Evolutionary conservation across 1,140 invertebrate genomes (phyloP).

Genomic region (Helicoverpa zea): DNA sequence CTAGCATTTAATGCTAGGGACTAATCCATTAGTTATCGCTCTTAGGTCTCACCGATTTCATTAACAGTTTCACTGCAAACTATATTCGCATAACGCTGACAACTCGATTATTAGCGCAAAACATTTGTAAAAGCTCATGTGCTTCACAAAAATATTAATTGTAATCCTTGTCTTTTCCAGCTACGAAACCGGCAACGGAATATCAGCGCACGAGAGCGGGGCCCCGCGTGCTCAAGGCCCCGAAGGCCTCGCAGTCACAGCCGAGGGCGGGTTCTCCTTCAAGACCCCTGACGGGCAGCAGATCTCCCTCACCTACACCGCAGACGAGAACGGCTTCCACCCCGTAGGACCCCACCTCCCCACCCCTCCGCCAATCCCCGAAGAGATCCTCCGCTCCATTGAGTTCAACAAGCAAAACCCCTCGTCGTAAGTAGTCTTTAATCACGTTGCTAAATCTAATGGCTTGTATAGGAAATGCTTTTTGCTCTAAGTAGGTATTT

Average conservation of each 20-base stretch:
- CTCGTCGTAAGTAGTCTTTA: slow-evolving; percentile 67
- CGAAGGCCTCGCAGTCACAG: slow-evolving; percentile 88
- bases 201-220: slow-evolving; percentile 90
- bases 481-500: not conserved
- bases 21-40: too few relatives aligned
- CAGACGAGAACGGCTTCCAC: slow-evolving; percentile 93
- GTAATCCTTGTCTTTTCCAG: slow-evolving; percentile 59
- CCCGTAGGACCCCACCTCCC: slow-evolving; percentile 92
- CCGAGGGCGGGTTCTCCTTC: slow-evolving; percentile 91
- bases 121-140: not conserved
- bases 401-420: slow-evolving; percentile 76
- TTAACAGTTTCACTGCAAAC: not conserved
- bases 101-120: too few relatives aligned
- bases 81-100: too few relatives aligned
- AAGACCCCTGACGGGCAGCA: slow-evolving; percentile 91
- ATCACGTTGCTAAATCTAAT: not conserved
- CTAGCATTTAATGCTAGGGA: too few relatives aligned
- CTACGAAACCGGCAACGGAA: slow-evolving; percentile 89
- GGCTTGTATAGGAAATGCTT: not conserved
- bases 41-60: not conserved
- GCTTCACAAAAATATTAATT: not conserved
- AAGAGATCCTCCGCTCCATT: slow-evolving; percentile 80
- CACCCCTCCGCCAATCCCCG: slow-evolving; percentile 92
- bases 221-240: slow-evolving; percentile 88
- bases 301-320: slow-evolving; percentile 91